Base-by-base conservation (phyloP, 1,140 invertebrate species). In the Subanguina moxae region DNA sequence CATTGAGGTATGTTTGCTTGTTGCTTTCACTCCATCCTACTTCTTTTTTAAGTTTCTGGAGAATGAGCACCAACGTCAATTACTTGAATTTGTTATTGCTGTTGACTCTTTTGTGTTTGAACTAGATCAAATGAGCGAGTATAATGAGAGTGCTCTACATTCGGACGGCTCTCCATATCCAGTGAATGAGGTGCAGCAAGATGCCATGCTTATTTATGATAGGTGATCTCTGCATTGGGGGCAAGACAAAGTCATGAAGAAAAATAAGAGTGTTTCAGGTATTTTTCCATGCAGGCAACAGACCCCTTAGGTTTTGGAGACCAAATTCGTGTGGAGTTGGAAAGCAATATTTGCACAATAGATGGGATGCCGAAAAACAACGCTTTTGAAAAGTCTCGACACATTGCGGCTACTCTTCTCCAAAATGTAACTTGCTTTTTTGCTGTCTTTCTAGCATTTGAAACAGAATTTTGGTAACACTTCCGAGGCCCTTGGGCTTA, bases 201-300 rank as follows among this genome's bases (percentile, higher is more conserved):
- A 64, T 23, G 62, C 62, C n/a, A 64, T 64, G 62, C 17, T 64
- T 7, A 64, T 64, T n/a, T 64, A 64, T 57, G 62, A 64, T n/a
- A 64, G 57, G 62, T 64, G 65, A 56, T 23, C 32, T 56, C 7
- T 56, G 3, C 15, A 28, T 59, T 59, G 15, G 21, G n/a, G 57
- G 15, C 13, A 15, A 59, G 15, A 15, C 15, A 15, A 59, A 15
- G n/a, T 13, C 15, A 15, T 52, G 57, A 15, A 52, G 15, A 15
- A 15, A n/a, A 52, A 15, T 59, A 52, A 15, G 15, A 15, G 3
- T 19, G 65, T 64, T 58, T 64, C 8, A 64, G 62, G 62, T 64
- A 58, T 64, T 28, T 64, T 57, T 64, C 62, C 5, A 64, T 64
- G 62, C 62, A 64, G 27, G 62, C 62, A 25, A 64, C 62, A 21